phyloP scores from a whole-genome alignment of 2,888 invertebrate genomes.

The Machimus rusticus region DNA sequence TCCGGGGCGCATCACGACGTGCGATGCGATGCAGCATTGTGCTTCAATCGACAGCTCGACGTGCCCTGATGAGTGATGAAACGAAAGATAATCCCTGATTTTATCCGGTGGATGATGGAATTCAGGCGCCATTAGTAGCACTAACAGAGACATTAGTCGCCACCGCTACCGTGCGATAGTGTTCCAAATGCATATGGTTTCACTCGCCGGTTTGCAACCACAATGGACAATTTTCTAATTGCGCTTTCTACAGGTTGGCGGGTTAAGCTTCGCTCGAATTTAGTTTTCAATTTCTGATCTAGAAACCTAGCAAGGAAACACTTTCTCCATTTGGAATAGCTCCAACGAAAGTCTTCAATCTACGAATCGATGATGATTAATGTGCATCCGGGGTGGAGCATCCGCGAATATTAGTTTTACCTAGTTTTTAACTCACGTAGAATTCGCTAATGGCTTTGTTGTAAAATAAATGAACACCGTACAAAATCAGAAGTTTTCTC shows the following conservation, averaged over 20 bases:
- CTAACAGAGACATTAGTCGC: not conserved
- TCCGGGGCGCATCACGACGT: not conserved
- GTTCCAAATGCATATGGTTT: not conserved
- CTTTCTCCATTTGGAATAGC: not conserved
- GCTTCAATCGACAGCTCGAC: not conserved
- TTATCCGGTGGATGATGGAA: not conserved
- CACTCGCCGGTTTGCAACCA: not conserved
- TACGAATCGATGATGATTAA: not conserved
- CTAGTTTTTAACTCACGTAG: not conserved
- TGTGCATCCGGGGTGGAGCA: not conserved
- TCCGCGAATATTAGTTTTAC: not conserved
- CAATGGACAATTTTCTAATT: not conserved
- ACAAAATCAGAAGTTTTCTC: not conserved
- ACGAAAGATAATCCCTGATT: not conserved
- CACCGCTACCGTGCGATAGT: not conserved
- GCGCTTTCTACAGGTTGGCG: not conserved
- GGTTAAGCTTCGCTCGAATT: not conserved
- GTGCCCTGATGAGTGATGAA: not conserved
- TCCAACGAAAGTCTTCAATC: not conserved
- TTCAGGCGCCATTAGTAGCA: not conserved
- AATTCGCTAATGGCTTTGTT: not conserved
- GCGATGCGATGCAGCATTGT: not conserved
- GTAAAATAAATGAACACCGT: not conserved
- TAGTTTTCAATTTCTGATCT: not conserved
- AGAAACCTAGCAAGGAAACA: not conserved